Percentiles rank a stretch among this genome's conserved stretches.
Evolutionary conservation across 1,140 invertebrate genomes (phyloP).

Genomic region (Drosophila novamexicana): DNA sequence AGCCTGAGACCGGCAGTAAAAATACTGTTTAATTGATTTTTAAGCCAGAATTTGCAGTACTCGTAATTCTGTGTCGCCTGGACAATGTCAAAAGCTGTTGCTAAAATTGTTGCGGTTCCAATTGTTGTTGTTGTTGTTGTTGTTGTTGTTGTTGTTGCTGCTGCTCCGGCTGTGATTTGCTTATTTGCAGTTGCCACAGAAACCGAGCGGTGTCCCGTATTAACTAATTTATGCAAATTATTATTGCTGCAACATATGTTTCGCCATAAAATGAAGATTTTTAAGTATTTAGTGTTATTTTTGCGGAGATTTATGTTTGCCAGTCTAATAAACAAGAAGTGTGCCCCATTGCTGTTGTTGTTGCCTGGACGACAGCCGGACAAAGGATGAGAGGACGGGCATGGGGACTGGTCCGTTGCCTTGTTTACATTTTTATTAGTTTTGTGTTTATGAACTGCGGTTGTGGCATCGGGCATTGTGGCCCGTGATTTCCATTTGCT

Average conservation of each 20-base stretch:
- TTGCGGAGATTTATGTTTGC: conserved; percentile 70
- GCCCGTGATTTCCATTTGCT: conserved; percentile 32
- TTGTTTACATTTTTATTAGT: conserved; percentile 81
- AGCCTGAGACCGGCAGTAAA: conserved; percentile 55
- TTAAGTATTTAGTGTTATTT: conserved; percentile 82
- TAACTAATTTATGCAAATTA: conserved; percentile 83
- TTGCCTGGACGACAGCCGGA: conserved; percentile 30
- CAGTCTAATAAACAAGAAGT: conserved; percentile 68
- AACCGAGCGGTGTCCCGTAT: conserved; percentile 53
- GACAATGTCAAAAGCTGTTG: conserved; percentile 80
- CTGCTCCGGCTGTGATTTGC: conserved; percentile 51
- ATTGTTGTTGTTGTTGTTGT: conserved; percentile 31
- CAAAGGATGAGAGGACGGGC: conserved; percentile 23
- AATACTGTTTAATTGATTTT: conserved; percentile 83
- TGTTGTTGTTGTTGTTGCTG: conserved; percentile 54
- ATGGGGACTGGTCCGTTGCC: conserved; percentile 34
- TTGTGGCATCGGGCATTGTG: conserved; percentile 36
- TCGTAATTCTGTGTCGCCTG: conserved; percentile 66
- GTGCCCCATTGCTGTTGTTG: conserved; percentile 29
- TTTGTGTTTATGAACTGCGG: conserved; percentile 68
- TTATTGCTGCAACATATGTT: conserved; percentile 82
- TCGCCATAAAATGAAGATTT: conserved; percentile 80
- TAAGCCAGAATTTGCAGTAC: conserved; percentile 79
- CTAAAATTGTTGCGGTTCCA: conserved; percentile 74
- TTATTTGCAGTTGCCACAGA: conserved; percentile 66